Percentiles rank a stretch among this genome's conserved stretches.
Evolutionary conservation across 2,888 invertebrate genomes (phyloP).

Genomic region (Leptura quadrifasciata): DNA sequence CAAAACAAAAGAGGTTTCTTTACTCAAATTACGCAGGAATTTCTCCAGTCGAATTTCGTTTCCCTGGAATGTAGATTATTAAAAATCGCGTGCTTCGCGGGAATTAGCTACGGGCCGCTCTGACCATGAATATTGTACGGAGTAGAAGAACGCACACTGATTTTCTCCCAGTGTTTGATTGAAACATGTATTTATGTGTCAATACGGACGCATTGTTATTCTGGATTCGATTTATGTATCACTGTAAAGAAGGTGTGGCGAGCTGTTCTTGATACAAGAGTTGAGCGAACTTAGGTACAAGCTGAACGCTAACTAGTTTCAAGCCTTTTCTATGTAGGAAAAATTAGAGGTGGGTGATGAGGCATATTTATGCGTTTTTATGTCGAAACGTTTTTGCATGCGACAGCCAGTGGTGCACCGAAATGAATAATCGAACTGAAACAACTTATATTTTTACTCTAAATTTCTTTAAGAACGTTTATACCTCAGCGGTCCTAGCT

Average conservation of each 20-base stretch:
- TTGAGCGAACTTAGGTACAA: constrained; percentile 33
- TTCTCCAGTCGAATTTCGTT: not conserved
- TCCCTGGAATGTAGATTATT: not conserved
- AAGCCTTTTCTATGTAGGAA: constrained; percentile 8
- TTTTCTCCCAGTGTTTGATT: constrained; percentile 17
- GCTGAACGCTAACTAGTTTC: constrained; percentile 5
- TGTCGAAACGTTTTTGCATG: not conserved
- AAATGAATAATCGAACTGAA: no score
- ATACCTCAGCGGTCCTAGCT: no score
- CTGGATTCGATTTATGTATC: constrained; percentile 52
- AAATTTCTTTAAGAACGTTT: no score
- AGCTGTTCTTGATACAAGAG: constrained; percentile 34
- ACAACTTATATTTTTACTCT: no score
- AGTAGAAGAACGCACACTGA: constrained; percentile 5
- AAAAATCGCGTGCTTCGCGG: constrained; percentile 22
- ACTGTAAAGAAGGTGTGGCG: constrained; percentile 51
- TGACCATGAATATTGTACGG: constrained; percentile 20
- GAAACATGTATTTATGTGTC: constrained; percentile 48
- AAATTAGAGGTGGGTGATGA: constrained; percentile 4
- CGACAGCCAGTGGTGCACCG: not conserved
- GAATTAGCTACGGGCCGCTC: not conserved
- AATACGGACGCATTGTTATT: constrained; percentile 51
- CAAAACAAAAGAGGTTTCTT: not conserved
- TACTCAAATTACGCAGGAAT: not conserved
- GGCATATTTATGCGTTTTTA: not conserved